phyloP scores from a whole-genome alignment of 2,113 vertebrate species.

The Stegostoma tigrinum region DNA sequence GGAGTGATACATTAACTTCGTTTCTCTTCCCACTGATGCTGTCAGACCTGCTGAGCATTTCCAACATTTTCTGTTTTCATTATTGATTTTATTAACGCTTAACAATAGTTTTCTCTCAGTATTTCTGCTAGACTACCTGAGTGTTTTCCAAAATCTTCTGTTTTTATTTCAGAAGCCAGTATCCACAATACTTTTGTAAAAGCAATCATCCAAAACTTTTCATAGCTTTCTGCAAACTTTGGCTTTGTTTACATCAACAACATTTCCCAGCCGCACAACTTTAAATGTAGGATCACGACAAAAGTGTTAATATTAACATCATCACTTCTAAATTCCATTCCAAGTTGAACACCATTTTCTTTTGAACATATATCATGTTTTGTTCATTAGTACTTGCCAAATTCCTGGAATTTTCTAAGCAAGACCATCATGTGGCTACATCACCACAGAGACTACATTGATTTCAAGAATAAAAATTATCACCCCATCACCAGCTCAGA shows the following conservation, averaged over 20 bases:
- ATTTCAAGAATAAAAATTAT: neutral
- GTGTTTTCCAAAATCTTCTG: no score
- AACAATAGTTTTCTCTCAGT: no score
- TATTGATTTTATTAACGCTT: no score
- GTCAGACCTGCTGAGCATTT: neutral
- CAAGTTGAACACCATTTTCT: neutral
- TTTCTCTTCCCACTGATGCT: no score
- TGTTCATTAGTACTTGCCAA: neutral
- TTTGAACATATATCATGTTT: neutral
- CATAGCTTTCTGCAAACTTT: neutral
- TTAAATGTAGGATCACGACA: neutral
- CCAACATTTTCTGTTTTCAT: neutral
- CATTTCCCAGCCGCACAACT: neutral
- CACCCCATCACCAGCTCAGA: neutral
- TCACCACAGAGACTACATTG: neutral
- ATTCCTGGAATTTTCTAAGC: neutral
- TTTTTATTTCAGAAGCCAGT: no score
- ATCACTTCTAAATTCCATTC: neutral
- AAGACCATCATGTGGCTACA: neutral
- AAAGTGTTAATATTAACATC: neutral
- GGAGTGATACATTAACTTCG: no score
- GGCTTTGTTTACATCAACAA: neutral
- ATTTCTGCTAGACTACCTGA: no score
- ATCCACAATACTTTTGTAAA: no score
- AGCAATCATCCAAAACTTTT: no score